phyloP scores from a whole-genome alignment of 2,113 vertebrate species.

The Leucosticte australis region DNA sequence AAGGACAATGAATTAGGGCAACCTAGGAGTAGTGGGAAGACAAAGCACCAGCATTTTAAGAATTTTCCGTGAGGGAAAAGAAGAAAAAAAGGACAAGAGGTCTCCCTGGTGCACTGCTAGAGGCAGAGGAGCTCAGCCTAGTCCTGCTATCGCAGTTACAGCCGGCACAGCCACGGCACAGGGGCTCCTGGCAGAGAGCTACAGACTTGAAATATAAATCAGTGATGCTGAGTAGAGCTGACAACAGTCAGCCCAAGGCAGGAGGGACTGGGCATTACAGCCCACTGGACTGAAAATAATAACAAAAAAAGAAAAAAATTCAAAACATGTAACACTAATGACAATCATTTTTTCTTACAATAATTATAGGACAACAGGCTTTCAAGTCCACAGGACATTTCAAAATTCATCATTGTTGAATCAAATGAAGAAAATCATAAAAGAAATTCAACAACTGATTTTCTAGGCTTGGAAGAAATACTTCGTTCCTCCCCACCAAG shows the following conservation, averaged over 20 bases:
- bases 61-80: not conserved
- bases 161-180: accelerated
- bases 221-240: not conserved
- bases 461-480: not conserved
- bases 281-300: not conserved
- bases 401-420: not conserved
- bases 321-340: accelerated
- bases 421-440: not conserved
- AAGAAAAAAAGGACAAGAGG: not conserved
- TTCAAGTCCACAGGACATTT: not conserved
- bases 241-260: not conserved
- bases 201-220: not conserved
- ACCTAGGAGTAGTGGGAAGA: not conserved
- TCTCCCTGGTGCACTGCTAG: accelerated
- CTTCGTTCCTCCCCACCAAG: accelerated
- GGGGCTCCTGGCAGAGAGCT: not conserved
- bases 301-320: not conserved
- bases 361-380: not conserved
- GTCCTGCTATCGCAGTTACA: accelerated
- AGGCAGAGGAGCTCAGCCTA: not conserved
- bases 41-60: not conserved
- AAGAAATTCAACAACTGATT: not conserved
- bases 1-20: not conserved
- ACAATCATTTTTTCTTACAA: not conserved
- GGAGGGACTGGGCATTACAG: not conserved